Percentiles rank a stretch among this genome's conserved stretches.
Evolutionary conservation across 2,113 vertebrate species (phyloP).

Genomic region (Entomyzon cyanotis): DNA sequence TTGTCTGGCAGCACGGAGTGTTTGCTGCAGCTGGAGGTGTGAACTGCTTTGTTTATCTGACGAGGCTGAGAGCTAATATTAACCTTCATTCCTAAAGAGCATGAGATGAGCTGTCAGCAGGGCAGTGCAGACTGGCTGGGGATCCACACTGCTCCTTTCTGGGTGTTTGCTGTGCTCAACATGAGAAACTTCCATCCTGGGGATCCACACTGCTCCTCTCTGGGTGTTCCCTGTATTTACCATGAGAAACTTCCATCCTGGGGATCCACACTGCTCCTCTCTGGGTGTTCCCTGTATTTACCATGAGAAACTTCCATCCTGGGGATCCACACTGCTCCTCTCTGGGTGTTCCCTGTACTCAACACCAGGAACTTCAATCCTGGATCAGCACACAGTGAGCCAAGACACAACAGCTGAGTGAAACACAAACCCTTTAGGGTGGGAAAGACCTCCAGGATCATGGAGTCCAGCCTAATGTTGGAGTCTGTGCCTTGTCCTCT

Average conservation of each 20-base stretch:
- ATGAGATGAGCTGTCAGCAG: rapidly evolving
- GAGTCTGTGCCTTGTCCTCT: not conserved
- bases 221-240: too few relatives aligned
- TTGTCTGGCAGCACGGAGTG: not conserved
- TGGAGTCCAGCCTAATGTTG: not conserved
- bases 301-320: not conserved
- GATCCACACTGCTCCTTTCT: not conserved
- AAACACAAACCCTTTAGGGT: rapidly evolving
- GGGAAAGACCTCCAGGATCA: not conserved
- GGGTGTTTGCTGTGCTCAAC: not conserved
- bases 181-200: not conserved
- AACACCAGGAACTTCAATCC: not conserved
- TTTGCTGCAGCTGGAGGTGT: not conserved
- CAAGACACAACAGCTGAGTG: rapidly evolving
- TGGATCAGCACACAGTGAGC: rapidly evolving
- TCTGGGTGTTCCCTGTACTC: too few relatives aligned
- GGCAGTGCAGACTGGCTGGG: rapidly evolving
- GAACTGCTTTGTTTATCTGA: not conserved
- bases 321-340: too few relatives aligned
- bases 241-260: not conserved
- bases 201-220: too few relatives aligned
- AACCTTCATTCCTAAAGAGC: not conserved
- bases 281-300: too few relatives aligned
- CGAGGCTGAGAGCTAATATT: not conserved
- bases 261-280: too few relatives aligned